Evolutionary conservation across 2,888 invertebrate genomes (phyloP).

Genomic region (Adelphocoris suturalis): DNA sequence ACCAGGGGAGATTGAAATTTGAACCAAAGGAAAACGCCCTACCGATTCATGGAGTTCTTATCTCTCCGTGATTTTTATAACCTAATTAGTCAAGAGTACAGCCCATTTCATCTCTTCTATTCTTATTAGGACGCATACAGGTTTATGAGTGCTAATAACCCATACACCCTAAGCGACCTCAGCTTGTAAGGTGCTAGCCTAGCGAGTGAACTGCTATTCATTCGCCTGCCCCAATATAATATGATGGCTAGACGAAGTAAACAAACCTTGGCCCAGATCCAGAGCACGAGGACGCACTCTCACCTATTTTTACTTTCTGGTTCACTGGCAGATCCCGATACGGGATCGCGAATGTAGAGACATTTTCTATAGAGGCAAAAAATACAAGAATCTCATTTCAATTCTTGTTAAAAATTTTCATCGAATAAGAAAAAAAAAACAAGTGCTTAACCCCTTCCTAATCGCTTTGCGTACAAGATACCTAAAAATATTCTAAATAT

Average conservation of each 20-base stretch:
- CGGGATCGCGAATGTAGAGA: no score
- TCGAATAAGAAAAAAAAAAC: neutral
- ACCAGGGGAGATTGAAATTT: no score
- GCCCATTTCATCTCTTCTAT: neutral
- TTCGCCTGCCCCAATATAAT: no score
- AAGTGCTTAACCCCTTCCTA: neutral
- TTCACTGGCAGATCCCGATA: neutral
- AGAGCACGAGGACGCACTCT: neutral
- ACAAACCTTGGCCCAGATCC: constrained; percentile 2
- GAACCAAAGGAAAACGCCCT: no score
- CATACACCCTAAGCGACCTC: neutral
- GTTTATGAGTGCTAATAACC: neutral
- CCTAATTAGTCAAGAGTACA: neutral
- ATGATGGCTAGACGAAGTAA: neutral
- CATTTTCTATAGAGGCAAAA: no score
- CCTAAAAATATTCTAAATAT: no score
- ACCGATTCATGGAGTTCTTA: no score
- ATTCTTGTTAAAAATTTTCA: neutral
- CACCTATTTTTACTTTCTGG: constrained; percentile 56
- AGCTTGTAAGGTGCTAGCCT: neutral
- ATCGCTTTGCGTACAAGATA: no score
- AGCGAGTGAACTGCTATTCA: no score
- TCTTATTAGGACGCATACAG: neutral
- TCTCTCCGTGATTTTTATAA: neutral
- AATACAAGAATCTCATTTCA: no score